Evolutionary conservation across 2,113 vertebrate species (phyloP), one percentile per base, ranked within the genome.

Genomic region (Atlantisia rogersi): DNA sequence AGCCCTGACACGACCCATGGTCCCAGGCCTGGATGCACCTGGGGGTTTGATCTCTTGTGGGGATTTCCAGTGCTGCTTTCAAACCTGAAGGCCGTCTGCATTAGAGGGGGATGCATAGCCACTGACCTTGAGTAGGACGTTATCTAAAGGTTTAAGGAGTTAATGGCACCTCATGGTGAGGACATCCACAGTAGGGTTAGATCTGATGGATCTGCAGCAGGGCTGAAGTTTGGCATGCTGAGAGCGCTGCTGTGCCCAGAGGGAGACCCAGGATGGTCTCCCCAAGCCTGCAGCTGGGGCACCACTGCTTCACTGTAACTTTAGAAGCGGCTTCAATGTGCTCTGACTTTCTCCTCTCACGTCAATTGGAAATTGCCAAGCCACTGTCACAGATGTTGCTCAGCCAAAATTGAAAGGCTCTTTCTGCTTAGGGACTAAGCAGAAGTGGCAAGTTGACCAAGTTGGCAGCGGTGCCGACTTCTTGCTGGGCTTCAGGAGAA

Each of bases 361-460:
- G 9, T 10, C 0, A 8, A 0, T 15, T n/a, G 22, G 13, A 65
- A 73, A 35, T 40, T 62, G 55, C n/a, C 50, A 44, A 53, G 22
- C 37, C 7, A 2, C 53, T 65, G 24, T 42, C 29, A 64, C 3
- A 42, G 32, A 11, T 13, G 8, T 50, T 12, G 14, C 42, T 76
- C 35, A 39, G 59, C 7, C 60, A 52, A 39, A 74, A 69, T 39
- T 22, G 55, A 55, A 76, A 60, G 39, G 42, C n/a, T 73, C 2
- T 53, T 82, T 79, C 52, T 50, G 31, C 50, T 63, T 50, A 29
- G 59, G 19, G 31, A 77, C 31, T 13, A 60, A 58, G 35, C 17
- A 82, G 67, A 65, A 93, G 42, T 21, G 26, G 26, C 28, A 63
- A 37, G 28, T 6, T 78, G 15, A 46, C 19, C 22, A 75, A 53